Percentiles rank a stretch among this genome's conserved stretches.
Evolutionary conservation across 2,797 vertebrate species (phyloP).

Genomic region (Phrynocephalus vlangalii): DNA sequence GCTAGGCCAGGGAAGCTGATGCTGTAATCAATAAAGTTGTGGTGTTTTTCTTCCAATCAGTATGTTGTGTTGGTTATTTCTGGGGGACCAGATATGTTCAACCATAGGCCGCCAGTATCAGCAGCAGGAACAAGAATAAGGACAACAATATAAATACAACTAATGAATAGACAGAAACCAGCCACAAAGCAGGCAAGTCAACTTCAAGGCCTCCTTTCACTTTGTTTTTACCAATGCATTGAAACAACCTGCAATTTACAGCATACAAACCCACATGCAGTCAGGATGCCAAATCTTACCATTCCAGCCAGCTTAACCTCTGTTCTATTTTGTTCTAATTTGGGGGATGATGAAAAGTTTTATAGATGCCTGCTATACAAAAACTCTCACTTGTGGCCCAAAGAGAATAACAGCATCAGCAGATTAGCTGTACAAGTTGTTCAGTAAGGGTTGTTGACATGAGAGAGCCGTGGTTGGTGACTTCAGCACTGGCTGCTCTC

Average conservation of each 20-base stretch:
- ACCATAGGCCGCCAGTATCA: too few species aligned
- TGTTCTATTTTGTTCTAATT: background rate
- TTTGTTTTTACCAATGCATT: background rate
- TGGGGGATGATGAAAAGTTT: background rate
- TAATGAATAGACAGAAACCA: background rate
- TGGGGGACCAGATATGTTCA: too few species aligned
- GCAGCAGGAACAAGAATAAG: too few species aligned
- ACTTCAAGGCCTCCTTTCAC: background rate
- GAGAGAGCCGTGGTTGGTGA: background rate
- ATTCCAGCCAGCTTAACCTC: background rate
- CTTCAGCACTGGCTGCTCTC: background rate
- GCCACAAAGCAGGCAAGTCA: background rate
- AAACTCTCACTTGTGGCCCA: rapidly evolving
- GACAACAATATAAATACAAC: too few species aligned
- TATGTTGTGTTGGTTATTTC: too few species aligned
- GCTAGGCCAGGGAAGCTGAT: too few species aligned
- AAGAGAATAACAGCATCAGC: background rate
- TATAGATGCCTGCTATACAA: background rate
- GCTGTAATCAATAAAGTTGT: too few species aligned
- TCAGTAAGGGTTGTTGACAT: background rate
- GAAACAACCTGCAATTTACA: background rate
- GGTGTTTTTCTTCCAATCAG: too few species aligned
- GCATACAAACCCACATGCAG: background rate
- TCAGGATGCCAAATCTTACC: background rate
- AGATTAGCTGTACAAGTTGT: background rate